A percentile compares a stretch with the other conserved stretches of the same genome.
Conservation (phyloP, 35 echinoderm and acorn worm species). For the Ptychodera flava region DNA sequence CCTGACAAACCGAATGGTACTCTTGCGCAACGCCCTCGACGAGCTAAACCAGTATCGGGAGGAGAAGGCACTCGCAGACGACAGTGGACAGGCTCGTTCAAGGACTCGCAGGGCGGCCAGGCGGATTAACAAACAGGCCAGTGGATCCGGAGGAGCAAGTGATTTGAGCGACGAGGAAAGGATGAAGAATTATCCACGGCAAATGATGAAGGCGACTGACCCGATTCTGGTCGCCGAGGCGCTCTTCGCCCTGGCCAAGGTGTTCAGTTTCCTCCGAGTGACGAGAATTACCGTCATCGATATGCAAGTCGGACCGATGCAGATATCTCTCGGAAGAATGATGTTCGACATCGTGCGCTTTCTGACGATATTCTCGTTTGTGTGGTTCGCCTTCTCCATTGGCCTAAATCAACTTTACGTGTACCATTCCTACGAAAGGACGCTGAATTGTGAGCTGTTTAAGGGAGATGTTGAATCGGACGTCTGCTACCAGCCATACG, state of each 20-base stretch:
- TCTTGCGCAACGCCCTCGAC: not conserved
- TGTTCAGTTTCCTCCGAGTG: conserved; percentile 81
- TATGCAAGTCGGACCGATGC: conserved; percentile 93
- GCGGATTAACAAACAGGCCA: not conserved
- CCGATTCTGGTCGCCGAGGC: conserved; percentile 88
- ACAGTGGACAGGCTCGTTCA: not conserved
- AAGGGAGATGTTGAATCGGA: conserved; percentile 2
- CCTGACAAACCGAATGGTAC: not conserved
- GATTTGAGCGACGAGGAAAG: not conserved
- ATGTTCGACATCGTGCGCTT: conserved; percentile 98
- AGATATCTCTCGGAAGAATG: conserved; percentile 96
- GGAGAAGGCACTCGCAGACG: not conserved
- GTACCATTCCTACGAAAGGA: conserved; percentile 57
- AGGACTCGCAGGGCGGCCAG: not conserved
- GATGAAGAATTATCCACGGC: conserved; percentile 21
- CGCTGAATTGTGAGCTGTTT: conserved; percentile 15
- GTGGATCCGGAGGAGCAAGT: not conserved
- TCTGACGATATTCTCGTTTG: conserved; percentile 91
- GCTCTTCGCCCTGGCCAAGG: conserved; percentile 90
- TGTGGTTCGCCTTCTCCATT: conserved; percentile 96
- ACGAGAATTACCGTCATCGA: conserved; percentile 90
- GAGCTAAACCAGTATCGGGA: not conserved
- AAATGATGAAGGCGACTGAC: conserved; percentile 30
- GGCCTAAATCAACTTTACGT: conserved; percentile 96
- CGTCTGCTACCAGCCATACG: conserved; percentile 74